Conservation (phyloP, 2,113 vertebrate species). For the Gorilla gorilla region DNA sequence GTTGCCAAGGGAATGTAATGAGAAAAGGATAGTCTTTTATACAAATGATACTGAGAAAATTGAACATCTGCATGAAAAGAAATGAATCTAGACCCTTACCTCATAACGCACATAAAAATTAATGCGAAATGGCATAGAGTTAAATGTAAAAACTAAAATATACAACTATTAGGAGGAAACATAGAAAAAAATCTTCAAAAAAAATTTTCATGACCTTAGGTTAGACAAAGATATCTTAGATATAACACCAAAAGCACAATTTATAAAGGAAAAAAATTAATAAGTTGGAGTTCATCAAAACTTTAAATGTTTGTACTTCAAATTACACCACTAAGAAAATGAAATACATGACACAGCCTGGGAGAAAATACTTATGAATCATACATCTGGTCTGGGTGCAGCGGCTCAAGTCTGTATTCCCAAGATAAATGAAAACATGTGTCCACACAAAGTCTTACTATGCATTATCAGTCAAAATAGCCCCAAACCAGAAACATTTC, state of each 20-base stretch:
- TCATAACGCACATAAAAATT: too few relatives aligned
- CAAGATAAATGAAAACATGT: background rate
- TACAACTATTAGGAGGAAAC: background rate
- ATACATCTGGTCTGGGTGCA: background rate
- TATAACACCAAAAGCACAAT: background rate
- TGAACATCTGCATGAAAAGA: too few relatives aligned
- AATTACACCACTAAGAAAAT: background rate
- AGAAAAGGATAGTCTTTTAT: background rate
- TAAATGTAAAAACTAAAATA: slow-evolving; percentile 28
- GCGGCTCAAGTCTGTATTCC: background rate
- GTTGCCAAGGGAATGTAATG: background rate
- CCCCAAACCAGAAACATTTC: background rate
- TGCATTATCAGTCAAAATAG: background rate
- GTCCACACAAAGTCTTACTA: background rate
- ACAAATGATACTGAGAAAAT: background rate
- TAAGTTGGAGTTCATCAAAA: background rate
- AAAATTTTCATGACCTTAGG: background rate
- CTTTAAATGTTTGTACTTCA: background rate
- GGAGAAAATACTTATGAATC: background rate
- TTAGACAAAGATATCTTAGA: slow-evolving; percentile 17
- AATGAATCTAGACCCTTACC: too few relatives aligned
- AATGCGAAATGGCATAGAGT: background rate
- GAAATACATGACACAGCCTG: background rate
- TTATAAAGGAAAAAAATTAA: background rate
- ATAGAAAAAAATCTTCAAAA: background rate